Conservation (phyloP, 2,113 vertebrate genomes). For the Pholis gunnellus region DNA sequence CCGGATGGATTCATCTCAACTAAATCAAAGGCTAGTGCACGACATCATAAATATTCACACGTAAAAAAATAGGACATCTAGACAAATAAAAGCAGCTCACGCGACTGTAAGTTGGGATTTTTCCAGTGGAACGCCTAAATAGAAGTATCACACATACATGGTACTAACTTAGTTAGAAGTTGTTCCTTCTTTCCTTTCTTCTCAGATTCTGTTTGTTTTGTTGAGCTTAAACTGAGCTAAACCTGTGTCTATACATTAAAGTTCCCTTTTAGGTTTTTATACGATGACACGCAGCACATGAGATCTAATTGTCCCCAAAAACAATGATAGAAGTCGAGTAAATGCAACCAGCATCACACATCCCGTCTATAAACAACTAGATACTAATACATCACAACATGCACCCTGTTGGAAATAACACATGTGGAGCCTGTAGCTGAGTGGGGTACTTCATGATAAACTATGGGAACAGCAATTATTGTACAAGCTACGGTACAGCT, state of each 20-base stretch:
- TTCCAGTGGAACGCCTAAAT: neutral
- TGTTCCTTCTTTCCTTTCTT: neutral
- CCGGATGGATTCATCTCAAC: neutral
- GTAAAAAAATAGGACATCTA: neutral
- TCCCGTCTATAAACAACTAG: neutral
- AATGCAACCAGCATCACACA: neutral
- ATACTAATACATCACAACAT: neutral
- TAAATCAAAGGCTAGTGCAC: neutral
- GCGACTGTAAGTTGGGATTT: too few species aligned
- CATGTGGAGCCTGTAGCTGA: too few species aligned
- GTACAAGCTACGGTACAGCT: too few species aligned
- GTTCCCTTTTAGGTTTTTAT: too few species aligned
- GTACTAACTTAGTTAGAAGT: neutral
- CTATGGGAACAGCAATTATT: too few species aligned
- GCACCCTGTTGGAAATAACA: too few species aligned
- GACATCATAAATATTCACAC: neutral
- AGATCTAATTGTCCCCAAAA: conserved; percentile 3
- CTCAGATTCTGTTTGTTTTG: neutral
- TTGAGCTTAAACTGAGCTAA: too few species aligned
- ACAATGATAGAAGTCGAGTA: neutral
- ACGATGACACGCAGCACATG: too few species aligned
- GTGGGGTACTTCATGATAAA: too few species aligned
- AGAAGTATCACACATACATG: neutral
- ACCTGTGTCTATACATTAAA: too few species aligned
- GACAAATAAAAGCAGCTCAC: neutral